A percentile compares a stretch with the other conserved stretches of the same genome.
Conservation (phyloP, 2,113 vertebrate species). For the Pavo muticus region DNA sequence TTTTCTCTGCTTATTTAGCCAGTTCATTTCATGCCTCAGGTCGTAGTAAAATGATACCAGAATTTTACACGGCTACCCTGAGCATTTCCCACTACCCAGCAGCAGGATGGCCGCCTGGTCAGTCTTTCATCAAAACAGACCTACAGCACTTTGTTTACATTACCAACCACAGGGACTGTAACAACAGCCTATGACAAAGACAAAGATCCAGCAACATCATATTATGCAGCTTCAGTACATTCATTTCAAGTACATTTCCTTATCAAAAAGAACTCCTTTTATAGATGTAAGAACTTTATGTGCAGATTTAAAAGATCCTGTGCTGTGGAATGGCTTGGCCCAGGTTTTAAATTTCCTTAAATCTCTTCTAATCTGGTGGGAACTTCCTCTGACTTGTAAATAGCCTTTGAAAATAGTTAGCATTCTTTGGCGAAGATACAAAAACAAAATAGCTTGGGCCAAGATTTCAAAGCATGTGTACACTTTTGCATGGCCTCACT, state of each 20-base stretch:
- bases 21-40: constrained; percentile 51
- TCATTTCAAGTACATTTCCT: constrained; percentile 7
- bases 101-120: constrained; percentile 75
- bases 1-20: constrained; percentile 65
- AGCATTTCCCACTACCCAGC: constrained; percentile 46
- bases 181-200: constrained; percentile 73
- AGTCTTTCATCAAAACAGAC: constrained; percentile 82
- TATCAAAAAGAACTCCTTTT: constrained; percentile 33
- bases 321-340: background rate
- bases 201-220: constrained; percentile 72
- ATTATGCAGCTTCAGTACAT: constrained; percentile 21
- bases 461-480: background rate
- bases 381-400: constrained; percentile 73
- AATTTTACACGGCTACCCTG: constrained; percentile 65
- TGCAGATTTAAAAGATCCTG: constrained; percentile 18
- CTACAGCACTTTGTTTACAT: constrained; percentile 91
- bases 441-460: constrained; percentile 5
- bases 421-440: constrained; percentile 46
- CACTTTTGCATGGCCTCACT: background rate
- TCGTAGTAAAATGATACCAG: constrained; percentile 82
- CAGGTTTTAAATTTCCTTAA: constrained; percentile 51
- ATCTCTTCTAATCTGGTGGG: constrained; percentile 50
- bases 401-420: constrained; percentile 53
- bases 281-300: background rate
- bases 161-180: constrained; percentile 70